Conservation (phyloP, 2,113 vertebrate species). For the Columba janthina region DNA sequence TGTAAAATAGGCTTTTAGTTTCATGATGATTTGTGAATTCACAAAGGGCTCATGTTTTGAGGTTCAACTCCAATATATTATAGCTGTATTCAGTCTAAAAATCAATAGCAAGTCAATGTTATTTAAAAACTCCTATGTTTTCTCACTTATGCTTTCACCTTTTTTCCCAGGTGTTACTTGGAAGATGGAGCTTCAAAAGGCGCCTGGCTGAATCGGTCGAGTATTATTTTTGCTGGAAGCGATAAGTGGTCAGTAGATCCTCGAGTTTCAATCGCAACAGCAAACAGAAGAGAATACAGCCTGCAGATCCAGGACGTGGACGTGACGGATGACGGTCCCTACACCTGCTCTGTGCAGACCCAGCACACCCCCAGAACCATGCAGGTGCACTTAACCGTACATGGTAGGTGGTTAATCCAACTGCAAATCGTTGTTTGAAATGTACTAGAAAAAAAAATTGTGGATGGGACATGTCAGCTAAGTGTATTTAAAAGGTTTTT, state of each 20-base stretch:
- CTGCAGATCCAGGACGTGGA: slow-evolving; percentile 98
- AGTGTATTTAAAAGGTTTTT: not conserved
- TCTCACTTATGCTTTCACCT: not conserved
- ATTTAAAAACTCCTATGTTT: not conserved
- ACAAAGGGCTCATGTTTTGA: rapidly evolving
- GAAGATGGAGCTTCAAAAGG: slow-evolving; percentile 96
- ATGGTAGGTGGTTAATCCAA: slow-evolving; percentile 79
- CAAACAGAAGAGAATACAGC: slow-evolving; percentile 92
- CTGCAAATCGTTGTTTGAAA: not conserved
- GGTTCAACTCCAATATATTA: rapidly evolving
- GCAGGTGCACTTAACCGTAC: slow-evolving; percentile 94
- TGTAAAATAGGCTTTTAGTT: rapidly evolving
- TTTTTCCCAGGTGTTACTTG: slow-evolving; percentile 88
- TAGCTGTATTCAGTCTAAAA: rapidly evolving
- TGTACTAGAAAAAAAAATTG: not conserved
- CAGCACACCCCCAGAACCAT: slow-evolving; percentile 90
- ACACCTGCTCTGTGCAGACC: slow-evolving; percentile 96
- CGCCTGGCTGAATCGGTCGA: slow-evolving; percentile 98
- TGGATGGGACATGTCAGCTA: not conserved
- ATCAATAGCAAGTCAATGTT: rapidly evolving
- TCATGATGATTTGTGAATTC: rapidly evolving
- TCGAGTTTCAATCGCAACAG: slow-evolving; percentile 91
- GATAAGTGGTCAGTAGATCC: slow-evolving; percentile 99
- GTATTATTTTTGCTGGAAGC: slow-evolving; percentile 94
- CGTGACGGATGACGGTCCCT: slow-evolving; percentile 93